A percentile compares a stretch with the other conserved stretches of the same genome.
Conservation (phyloP, 2,888 invertebrate species). For the Polyploca ridens region DNA sequence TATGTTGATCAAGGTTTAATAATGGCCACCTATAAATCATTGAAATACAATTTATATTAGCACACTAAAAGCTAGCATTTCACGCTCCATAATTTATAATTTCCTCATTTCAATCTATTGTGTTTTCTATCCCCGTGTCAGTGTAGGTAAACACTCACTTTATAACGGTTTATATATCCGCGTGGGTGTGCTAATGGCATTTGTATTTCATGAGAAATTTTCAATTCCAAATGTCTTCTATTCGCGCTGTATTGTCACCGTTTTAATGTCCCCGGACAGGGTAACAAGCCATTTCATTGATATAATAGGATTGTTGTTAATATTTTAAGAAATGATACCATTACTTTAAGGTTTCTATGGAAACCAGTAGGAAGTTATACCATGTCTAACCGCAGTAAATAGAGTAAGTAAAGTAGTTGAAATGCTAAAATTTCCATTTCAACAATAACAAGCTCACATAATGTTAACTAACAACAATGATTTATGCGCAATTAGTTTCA, state of each 20-base stretch:
- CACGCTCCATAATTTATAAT: constrained; percentile 3
- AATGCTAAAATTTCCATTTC: constrained; percentile 6
- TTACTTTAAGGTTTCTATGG: neutral
- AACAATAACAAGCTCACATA: constrained; percentile 20
- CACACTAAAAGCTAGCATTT: neutral
- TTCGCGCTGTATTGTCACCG: neutral
- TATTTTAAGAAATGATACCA: neutral
- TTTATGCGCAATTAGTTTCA: constrained; percentile 57
- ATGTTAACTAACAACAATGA: constrained; percentile 39
- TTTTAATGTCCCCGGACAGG: constrained; percentile 5
- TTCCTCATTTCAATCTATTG: neutral
- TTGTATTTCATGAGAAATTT: constrained; percentile 41
- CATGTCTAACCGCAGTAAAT: constrained; percentile 3
- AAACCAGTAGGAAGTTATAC: constrained; percentile 3
- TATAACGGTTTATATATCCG: constrained; percentile 38
- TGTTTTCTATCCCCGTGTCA: constrained; percentile 2
- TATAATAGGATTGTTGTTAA: neutral
- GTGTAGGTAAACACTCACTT: constrained; percentile 19
- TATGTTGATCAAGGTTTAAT: neutral
- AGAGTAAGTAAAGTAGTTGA: neutral
- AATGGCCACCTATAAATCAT: neutral
- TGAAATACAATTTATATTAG: neutral
- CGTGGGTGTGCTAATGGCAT: constrained; percentile 52
- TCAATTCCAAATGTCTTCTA: constrained; percentile 37
- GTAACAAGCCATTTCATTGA: constrained; percentile 1